Evolutionary conservation across 1,140 invertebrate species (phyloP).

Genomic region (Parapsyche elsis): DNA sequence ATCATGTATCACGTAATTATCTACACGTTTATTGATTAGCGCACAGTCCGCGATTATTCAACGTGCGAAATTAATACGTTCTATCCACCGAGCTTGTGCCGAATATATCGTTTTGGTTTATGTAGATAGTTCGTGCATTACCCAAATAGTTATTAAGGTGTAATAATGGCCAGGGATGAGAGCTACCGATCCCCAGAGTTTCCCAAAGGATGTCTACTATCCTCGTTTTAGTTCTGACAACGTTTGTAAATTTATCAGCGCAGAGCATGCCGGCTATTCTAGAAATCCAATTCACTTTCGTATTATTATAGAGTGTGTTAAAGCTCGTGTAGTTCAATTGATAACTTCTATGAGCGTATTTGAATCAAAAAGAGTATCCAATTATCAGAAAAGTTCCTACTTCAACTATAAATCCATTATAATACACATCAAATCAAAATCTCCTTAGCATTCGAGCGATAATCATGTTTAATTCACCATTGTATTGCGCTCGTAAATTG

Average conservation of each 20-base stretch:
- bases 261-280: no score
- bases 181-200: not conserved
- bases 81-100: not conserved
- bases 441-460: no score
- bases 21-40: not conserved
- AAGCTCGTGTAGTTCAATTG: no score
- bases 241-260: not conserved
- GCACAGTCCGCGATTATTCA: not conserved
- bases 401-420: no score
- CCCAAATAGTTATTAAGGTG: constrained; percentile 34
- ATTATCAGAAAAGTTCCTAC: no score
- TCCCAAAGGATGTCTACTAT: constrained; percentile 15
- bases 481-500: no score
- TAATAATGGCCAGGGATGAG: constrained; percentile 17
- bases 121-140: constrained; percentile 26
- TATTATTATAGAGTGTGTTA: no score
- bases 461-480: no score
- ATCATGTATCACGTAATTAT: not conserved
- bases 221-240: not conserved
- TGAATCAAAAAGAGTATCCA: no score
- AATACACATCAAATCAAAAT: no score
- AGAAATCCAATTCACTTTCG: not conserved
- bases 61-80: constrained; percentile 6
- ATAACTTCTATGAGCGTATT: no score
- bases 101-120: no score